Percentiles rank a stretch among this genome's conserved stretches.
Evolutionary conservation across 1,140 invertebrate genomes (phyloP).

Genomic region (Pachypeltis micranthus): DNA sequence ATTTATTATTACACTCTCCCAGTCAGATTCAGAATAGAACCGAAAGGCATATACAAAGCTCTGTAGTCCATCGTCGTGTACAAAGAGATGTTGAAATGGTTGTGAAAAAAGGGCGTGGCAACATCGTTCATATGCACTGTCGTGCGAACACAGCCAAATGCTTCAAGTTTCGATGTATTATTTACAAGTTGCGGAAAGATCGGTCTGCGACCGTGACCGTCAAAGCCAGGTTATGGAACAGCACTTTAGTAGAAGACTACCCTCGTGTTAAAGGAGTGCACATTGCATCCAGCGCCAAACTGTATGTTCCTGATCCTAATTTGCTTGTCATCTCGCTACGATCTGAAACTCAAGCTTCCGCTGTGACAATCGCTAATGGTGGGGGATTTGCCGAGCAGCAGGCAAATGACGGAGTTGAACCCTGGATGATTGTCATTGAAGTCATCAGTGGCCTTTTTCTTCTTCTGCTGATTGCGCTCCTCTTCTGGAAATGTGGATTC

Average conservation of each 20-base stretch:
- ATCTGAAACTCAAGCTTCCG: too few species aligned
- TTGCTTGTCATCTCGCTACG: conserved; percentile 60
- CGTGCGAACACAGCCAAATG: conserved; percentile 67
- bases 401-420: conserved; percentile 52
- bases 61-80: too few species aligned
- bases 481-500: conserved; percentile 77
- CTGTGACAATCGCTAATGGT: conserved; percentile 67
- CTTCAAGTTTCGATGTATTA: conserved; percentile 66
- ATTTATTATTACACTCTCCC: too few species aligned
- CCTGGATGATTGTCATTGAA: conserved; percentile 73
- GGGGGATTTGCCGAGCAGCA: conserved; percentile 50
- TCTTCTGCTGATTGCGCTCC: conserved; percentile 59
- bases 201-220: conserved; percentile 66
- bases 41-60: too few species aligned
- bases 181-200: conserved; percentile 59
- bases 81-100: conserved; percentile 60
- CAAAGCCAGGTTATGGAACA: conserved; percentile 71
- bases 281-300: conserved; percentile 62
- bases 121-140: conserved; percentile 44
- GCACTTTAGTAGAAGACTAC: conserved; percentile 77
- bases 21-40: too few species aligned
- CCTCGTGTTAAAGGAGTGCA: conserved; percentile 68
- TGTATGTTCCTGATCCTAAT: conserved; percentile 50
- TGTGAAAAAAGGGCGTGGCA: conserved; percentile 35
- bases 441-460: conserved; percentile 66